Evolutionary conservation across 2,113 vertebrate species (phyloP).

Genomic region (Paraplagusia blochii): DNA sequence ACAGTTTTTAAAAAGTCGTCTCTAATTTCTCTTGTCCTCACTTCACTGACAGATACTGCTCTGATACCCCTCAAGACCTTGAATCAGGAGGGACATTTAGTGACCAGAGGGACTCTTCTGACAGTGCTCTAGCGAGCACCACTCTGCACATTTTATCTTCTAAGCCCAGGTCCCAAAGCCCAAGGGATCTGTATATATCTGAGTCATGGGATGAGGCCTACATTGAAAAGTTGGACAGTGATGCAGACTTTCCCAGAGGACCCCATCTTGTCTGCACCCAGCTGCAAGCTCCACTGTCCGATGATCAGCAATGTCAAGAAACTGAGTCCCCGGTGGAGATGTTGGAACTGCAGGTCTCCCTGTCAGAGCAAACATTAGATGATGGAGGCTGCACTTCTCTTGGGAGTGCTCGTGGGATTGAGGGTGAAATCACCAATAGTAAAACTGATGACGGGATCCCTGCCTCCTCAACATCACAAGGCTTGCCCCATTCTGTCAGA

Average conservation of each 20-base stretch:
- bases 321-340: slow-evolving; percentile 63
- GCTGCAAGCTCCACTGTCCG: slow-evolving; percentile 40
- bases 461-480: slow-evolving; percentile 20
- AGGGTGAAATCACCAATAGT: slow-evolving; percentile 46
- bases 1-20: too few relatives aligned
- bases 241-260: slow-evolving; percentile 46
- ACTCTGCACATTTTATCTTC: slow-evolving; percentile 77
- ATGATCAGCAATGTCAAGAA: slow-evolving; percentile 47
- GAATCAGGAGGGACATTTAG: slow-evolving; percentile 68
- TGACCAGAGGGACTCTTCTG: slow-evolving; percentile 38
- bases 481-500: slow-evolving; percentile 42
- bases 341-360: slow-evolving; percentile 86
- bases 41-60: slow-evolving; percentile 69
- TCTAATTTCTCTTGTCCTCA: slow-evolving; percentile 4
- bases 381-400: slow-evolving; percentile 52
- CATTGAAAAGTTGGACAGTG: slow-evolving; percentile 59
- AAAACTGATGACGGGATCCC: slow-evolving; percentile 12
- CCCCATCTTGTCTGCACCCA: slow-evolving; percentile 49
- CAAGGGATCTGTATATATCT: slow-evolving; percentile 67
- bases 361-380: slow-evolving; percentile 70
- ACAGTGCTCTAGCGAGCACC: slow-evolving; percentile 73
- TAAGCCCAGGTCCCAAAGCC: slow-evolving; percentile 38
- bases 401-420: slow-evolving; percentile 71
- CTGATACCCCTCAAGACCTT: slow-evolving; percentile 39
- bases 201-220: slow-evolving; percentile 67